Percentiles rank a stretch among this genome's conserved stretches.
Evolutionary conservation across 2,888 invertebrate species (phyloP).

Genomic region (Dicyrtomina minuta): DNA sequence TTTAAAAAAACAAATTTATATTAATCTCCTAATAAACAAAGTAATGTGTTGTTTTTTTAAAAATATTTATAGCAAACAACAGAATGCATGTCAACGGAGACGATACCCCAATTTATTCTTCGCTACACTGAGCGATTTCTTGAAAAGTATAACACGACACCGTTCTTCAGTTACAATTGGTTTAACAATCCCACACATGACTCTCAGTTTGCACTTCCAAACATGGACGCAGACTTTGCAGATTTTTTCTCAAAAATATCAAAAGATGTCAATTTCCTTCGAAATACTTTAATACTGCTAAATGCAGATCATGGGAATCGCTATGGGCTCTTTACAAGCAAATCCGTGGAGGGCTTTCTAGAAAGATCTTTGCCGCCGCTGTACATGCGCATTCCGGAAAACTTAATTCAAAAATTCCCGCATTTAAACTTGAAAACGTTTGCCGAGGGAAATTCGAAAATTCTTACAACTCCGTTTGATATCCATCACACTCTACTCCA

Average conservation of each 20-base stretch:
- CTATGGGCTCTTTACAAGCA: conserved; percentile 68
- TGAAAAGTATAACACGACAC: conserved; percentile 59
- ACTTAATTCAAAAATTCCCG: conserved; percentile 63
- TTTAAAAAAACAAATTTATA: too few relatives aligned
- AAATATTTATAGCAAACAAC: conserved; percentile 9
- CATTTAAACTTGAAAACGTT: conserved; percentile 61
- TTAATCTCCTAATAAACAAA: too few relatives aligned
- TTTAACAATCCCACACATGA: conserved; percentile 75
- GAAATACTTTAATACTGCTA: conserved; percentile 67
- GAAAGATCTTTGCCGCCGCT: conserved; percentile 70
- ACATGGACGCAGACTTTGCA: conserved; percentile 66
- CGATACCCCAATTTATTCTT: conserved; percentile 63
- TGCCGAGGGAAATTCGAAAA: conserved; percentile 65
- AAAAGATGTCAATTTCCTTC: conserved; percentile 61
- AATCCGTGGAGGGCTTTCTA: conserved; percentile 70
- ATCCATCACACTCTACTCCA: conserved; percentile 64
- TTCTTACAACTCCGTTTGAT: conserved; percentile 74
- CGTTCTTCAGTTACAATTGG: conserved; percentile 77
- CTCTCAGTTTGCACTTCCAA: conserved; percentile 66
- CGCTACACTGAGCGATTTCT: conserved; percentile 70
- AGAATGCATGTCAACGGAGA: conserved; percentile 25
- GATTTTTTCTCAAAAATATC: conserved; percentile 59
- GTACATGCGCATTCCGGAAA: conserved; percentile 67
- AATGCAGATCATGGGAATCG: conserved; percentile 78
- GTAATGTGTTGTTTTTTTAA: too few relatives aligned